Evolutionary conservation across 2,888 invertebrate genomes (phyloP).

Genomic region (Nineta flava): DNA sequence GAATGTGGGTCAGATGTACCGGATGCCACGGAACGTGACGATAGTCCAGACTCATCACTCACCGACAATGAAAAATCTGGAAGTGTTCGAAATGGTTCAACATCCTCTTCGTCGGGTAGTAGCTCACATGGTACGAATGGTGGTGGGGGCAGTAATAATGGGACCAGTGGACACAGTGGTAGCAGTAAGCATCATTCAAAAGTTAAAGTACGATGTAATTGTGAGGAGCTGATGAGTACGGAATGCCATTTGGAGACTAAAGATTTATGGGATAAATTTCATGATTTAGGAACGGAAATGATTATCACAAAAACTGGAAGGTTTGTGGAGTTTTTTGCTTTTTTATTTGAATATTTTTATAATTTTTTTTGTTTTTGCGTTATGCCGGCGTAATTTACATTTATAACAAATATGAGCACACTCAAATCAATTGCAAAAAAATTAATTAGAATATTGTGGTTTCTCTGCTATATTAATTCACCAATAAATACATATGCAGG

Average conservation of each 20-base stretch:
- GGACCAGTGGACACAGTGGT: conserved; percentile 18
- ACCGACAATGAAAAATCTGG: conserved; percentile 21
- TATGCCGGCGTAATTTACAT: too few species aligned
- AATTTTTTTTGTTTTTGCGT: too few species aligned
- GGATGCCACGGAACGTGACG: conserved; percentile 1
- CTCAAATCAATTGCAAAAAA: too few species aligned
- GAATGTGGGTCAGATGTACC: conserved; percentile 5
- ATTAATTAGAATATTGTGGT: too few species aligned
- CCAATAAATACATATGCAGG: too few species aligned
- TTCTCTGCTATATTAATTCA: too few species aligned
- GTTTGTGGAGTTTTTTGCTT: conserved; percentile 28
- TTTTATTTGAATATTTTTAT: background rate
- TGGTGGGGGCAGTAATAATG: conserved; percentile 7
- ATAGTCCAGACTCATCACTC: conserved; percentile 1
- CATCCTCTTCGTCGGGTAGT: conserved; percentile 17
- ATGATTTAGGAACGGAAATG: conserved; percentile 66
- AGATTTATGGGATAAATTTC: conserved; percentile 70
- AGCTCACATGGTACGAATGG: background rate
- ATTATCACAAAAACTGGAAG: conserved; percentile 73
- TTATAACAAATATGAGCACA: too few species aligned
- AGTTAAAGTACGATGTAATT: conserved; percentile 38
- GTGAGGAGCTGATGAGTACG: conserved; percentile 43
- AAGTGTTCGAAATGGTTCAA: conserved; percentile 22
- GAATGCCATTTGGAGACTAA: conserved; percentile 65
- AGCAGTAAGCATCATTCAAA: conserved; percentile 11